Evolutionary conservation across 2,888 invertebrate genomes (phyloP), one percentile per base, ranked within the genome.

Genomic region (Labia minor): DNA sequence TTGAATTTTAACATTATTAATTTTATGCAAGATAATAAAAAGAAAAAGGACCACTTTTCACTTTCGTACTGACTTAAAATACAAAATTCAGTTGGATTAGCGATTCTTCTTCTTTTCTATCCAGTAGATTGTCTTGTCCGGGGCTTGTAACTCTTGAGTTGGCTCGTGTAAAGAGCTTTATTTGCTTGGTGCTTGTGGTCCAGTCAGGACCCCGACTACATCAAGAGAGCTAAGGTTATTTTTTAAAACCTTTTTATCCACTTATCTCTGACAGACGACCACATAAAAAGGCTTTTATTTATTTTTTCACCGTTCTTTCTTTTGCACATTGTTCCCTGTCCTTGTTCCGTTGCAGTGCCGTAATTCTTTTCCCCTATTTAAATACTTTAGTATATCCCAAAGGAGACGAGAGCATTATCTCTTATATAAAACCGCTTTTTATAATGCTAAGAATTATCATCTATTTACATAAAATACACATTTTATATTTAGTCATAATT

Each of bases 181-280:
- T 49, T 3, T 49, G 49, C 49, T 49, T 16, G 49, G n/a, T 33
- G 33, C 49, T 49, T 49, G 49, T 16, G 49, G 49, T 49, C 49
- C 49, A 49, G 49, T 49, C 49, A 49, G 14, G 49, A 14, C 49
- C 49, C 14, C 49, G 8, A 49, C 6, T 49, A 49, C 49, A 49
- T 49, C 49, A 49, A 26, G 26, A 26, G 26, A 8, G 8, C 4
- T 14, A 4, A 49, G 49, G 49, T 49, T 49, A 49, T 49, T 49
- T 49, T 49, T 49, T 49, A 49, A 49, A 49, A 14, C 49, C 49
- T 49, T 49, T 49, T 49, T 49, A 49, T 49, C 49, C 49, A 49
- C 49, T 49, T 49, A 49, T 49, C 49, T 49, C 49, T 49, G 49
- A 49, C 49, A 49, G n/a, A 49, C 49, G 49, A 49, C 49, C 49